These are phyloP conservation scores for Pegea sp. DNA, from an alignment of 23 tunicate genomes.

Conservation along the genomic window DNA sequence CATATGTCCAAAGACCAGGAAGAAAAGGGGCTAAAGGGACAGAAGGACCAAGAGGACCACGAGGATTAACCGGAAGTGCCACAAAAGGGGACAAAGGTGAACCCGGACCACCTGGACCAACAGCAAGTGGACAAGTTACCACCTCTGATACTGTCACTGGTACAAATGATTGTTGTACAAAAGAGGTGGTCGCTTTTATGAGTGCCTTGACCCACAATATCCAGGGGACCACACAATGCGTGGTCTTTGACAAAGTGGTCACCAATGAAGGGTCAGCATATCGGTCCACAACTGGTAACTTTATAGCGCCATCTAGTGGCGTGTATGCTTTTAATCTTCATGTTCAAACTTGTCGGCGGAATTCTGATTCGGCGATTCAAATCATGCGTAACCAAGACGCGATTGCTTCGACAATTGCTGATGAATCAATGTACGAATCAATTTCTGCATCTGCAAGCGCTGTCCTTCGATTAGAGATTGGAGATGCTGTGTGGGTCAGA, in stretches of 20 bases:
- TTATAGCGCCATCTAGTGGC: constrained; percentile 85
- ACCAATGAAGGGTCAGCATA: constrained; percentile 69
- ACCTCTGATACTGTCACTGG: constrained; percentile 14
- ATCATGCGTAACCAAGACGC: constrained; percentile 66
- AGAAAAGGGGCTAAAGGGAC: constrained; percentile 20
- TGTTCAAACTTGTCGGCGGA: constrained; percentile 60
- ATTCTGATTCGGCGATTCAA: constrained; percentile 54
- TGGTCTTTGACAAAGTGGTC: constrained; percentile 70
- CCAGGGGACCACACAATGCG: constrained; percentile 43
- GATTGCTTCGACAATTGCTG: constrained; percentile 73
- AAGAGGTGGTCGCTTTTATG: constrained; percentile 86
- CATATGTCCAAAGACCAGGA: constrained; percentile 9
- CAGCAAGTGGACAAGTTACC: constrained; percentile 50
- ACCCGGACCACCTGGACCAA: constrained; percentile 46
- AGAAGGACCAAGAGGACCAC: constrained; percentile 13
- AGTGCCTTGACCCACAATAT: constrained; percentile 59
- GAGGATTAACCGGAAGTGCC: constrained; percentile 47
- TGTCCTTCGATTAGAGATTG: constrained; percentile 38
- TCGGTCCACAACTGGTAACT: constrained; percentile 53
- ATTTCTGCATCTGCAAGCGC: constrained; percentile 54
- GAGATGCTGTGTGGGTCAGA: constrained; percentile 91
- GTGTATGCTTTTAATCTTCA: constrained; percentile 75
- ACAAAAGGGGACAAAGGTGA: constrained; percentile 23
- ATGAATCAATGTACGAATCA: constrained; percentile 79
- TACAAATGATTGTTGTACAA: constrained; percentile 29